Conservation (phyloP, 2,797 vertebrate genomes). For the Chloroceryle inda region DNA sequence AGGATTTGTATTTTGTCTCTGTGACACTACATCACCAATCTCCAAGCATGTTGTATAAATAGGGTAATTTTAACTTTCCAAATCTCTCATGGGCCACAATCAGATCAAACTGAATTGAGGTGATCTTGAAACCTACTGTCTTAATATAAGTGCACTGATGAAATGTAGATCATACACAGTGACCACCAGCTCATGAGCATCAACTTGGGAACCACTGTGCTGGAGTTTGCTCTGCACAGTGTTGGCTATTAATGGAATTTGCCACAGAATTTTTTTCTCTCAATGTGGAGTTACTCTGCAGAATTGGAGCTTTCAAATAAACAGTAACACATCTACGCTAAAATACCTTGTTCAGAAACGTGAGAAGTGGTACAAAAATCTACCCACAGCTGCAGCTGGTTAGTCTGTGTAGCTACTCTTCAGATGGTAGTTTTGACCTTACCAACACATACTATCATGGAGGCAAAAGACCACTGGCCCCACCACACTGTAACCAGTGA, state of each 20-base stretch:
- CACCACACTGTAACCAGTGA: neutral
- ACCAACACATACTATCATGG: accelerated
- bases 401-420: neutral
- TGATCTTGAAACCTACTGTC: neutral
- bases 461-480: neutral
- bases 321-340: neutral
- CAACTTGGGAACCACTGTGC: neutral
- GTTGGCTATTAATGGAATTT: neutral
- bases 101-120: neutral
- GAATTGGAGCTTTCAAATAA: neutral
- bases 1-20: neutral
- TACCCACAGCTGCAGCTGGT: neutral
- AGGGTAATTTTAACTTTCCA: neutral
- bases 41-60: neutral
- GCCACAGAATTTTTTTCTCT: neutral
- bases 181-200: neutral
- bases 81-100: neutral
- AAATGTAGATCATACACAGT: neutral
- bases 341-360: neutral
- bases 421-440: neutral
- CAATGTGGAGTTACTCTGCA: neutral
- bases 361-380: neutral
- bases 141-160: neutral
- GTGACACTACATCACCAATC: neutral
- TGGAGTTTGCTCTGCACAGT: neutral